Evolutionary conservation across 2,888 invertebrate genomes (phyloP), one percentile per base, ranked within the genome.

Genomic region (Gisinianus flammeolus): DNA sequence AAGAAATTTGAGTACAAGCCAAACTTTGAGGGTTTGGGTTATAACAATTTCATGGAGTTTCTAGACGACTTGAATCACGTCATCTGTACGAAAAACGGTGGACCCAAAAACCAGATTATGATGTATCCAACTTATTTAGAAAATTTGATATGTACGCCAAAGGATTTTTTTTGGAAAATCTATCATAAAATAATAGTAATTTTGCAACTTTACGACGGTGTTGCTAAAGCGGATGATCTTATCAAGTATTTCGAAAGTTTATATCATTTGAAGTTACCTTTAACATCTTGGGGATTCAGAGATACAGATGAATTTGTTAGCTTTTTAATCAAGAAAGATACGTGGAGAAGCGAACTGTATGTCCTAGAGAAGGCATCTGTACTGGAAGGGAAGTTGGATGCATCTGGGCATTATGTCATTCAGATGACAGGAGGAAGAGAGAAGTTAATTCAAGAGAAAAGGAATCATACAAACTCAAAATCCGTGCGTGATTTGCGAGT

Each of bases 141-240:
- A 35, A 70, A 76, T 62, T 62, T 76, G 2, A 70, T 76, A 24
- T 56, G 52, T n/a, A 28, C 76, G 28, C 76, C 76, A 26, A 76
- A 70, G 70, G 76, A 76, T 35, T 70, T 44, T 24, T 24, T 62
- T 10, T 76, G 76, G 76, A 76, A n/a, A 70, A 70, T 76, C 52
- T 76, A 76, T 44, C 76, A 76, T 62, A 76, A 76, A 64, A 44
- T 76, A 31, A 44, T 76, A 44, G 30, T 70, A 10, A 31, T 76
- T 70, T 62, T 76, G 16, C 56, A 76, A 28, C 35, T 76, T 58
- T 70, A 62, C 26, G 64, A 76, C 26, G 76, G 76, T 5, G 31
- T 70, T 19, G 35, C 52, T 58, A 76, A 76, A 35, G 62, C 76
- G 35, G 69, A 70, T 62, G 58, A 62, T 28, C 70, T 76, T 19